Evolutionary conservation across 2,113 vertebrate genomes (phyloP).

Genomic region (Erythrocebus patas): DNA sequence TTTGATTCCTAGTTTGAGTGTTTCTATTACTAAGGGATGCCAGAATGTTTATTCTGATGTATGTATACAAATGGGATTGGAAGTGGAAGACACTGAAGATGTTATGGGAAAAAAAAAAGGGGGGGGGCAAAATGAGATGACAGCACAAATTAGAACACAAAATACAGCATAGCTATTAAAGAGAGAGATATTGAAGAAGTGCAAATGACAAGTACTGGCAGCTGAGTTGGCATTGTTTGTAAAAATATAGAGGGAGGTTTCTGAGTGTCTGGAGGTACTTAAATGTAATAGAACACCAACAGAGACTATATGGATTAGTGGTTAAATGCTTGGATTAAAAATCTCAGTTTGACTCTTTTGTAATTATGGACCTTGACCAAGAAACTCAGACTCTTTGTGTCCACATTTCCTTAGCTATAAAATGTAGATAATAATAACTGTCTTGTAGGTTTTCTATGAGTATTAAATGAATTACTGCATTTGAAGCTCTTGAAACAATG

Average conservation of each 20-base stretch:
- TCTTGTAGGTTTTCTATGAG: not conserved
- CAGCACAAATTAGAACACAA: not conserved
- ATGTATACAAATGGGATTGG: not conserved
- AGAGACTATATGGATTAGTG: not conserved
- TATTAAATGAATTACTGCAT: not conserved
- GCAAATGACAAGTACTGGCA: not conserved
- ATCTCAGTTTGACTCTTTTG: not conserved
- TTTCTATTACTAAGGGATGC: not conserved
- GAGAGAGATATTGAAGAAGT: not conserved
- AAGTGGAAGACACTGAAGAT: not conserved
- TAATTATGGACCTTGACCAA: not conserved
- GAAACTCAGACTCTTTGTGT: not conserved
- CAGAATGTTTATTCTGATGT: not conserved
- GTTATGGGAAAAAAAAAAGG: not conserved
- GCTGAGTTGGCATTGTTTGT: not conserved
- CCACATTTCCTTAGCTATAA: not conserved
- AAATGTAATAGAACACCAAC: not conserved
- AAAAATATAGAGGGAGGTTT: not conserved
- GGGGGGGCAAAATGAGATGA: not conserved
- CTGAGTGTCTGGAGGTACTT: not conserved
- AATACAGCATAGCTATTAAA: not conserved
- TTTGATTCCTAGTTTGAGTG: not conserved
- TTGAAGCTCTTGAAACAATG: not conserved
- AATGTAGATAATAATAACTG: not conserved
- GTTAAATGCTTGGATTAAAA: not conserved